Evolutionary conservation across 2,888 invertebrate genomes (phyloP).

Genomic region (Cantharis flavilabris): DNA sequence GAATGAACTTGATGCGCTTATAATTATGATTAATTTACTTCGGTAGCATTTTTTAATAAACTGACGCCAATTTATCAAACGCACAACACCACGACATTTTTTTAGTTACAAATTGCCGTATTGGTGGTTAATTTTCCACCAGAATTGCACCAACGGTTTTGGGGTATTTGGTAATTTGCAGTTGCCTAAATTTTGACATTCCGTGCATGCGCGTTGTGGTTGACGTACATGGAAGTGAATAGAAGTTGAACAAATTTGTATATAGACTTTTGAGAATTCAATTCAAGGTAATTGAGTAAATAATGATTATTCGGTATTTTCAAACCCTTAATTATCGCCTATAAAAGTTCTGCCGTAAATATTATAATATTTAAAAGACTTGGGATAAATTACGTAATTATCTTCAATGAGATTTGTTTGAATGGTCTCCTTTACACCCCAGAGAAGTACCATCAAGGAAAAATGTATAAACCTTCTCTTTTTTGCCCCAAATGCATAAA

Average conservation of each 20-base stretch:
- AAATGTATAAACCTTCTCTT: no score
- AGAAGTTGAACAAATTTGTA: not conserved
- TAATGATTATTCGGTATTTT: no score
- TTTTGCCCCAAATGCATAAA: not conserved
- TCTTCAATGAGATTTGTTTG: not conserved
- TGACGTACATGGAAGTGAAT: not conserved
- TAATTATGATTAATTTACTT: not conserved
- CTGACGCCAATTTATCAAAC: slow-evolving; percentile 15
- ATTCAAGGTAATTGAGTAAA: not conserved
- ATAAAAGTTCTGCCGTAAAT: not conserved
- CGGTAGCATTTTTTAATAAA: slow-evolving; percentile 7
- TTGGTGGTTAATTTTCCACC: not conserved
- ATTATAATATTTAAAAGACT: not conserved
- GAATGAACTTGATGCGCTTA: not conserved
- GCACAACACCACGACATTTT: slow-evolving; percentile 24
- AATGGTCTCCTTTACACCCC: not conserved
- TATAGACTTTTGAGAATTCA: not conserved
- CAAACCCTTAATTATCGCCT: not conserved
- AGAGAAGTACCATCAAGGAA: not conserved
- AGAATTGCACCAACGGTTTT: not conserved
- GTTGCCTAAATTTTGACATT: not conserved
- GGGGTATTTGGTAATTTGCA: not conserved
- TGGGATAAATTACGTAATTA: not conserved
- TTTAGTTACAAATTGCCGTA: slow-evolving; percentile 1
- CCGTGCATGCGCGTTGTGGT: not conserved